Percentiles rank a stretch among this genome's conserved stretches.
phyloP scores from a whole-genome alignment of 2,888 invertebrate species.

The Polydrusus cervinus region DNA sequence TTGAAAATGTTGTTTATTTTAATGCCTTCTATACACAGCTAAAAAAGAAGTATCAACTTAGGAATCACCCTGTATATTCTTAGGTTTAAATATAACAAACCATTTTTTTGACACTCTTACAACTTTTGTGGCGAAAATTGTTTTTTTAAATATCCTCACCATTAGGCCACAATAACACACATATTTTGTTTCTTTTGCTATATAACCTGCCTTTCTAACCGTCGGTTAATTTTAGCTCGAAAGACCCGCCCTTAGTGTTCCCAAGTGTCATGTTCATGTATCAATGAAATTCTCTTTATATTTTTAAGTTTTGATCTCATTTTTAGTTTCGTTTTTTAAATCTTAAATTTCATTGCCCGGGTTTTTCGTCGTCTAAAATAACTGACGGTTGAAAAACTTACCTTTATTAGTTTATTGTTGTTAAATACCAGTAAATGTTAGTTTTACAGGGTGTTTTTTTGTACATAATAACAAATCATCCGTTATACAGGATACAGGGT shows the following conservation, averaged over 20 bases:
- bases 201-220: slow-evolving; percentile 1
- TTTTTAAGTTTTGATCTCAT: slow-evolving; percentile 39
- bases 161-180: not conserved
- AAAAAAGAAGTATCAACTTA: too few relatives aligned
- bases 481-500: too few relatives aligned
- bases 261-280: slow-evolving; percentile 11
- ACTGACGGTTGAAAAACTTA: not conserved
- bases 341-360: slow-evolving; percentile 5
- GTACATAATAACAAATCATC: too few relatives aligned
- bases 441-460: slow-evolving; percentile 4
- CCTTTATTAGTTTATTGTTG: not conserved
- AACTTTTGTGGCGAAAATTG: too few relatives aligned
- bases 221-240: slow-evolving; percentile 3
- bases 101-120: too few relatives aligned
- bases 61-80: too few relatives aligned
- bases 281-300: slow-evolving; percentile 22
- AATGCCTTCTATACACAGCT: too few relatives aligned
- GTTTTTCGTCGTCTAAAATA: not conserved
- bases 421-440: not conserved
- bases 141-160: too few relatives aligned
- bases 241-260: slow-evolving; percentile 7
- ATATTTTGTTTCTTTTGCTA: slow-evolving; percentile 22
- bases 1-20: too few relatives aligned
- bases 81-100: too few relatives aligned
- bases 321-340: slow-evolving; percentile 5